Evolutionary conservation across 1,140 invertebrate genomes (phyloP).

Genomic region (Aphelinus certus): DNA sequence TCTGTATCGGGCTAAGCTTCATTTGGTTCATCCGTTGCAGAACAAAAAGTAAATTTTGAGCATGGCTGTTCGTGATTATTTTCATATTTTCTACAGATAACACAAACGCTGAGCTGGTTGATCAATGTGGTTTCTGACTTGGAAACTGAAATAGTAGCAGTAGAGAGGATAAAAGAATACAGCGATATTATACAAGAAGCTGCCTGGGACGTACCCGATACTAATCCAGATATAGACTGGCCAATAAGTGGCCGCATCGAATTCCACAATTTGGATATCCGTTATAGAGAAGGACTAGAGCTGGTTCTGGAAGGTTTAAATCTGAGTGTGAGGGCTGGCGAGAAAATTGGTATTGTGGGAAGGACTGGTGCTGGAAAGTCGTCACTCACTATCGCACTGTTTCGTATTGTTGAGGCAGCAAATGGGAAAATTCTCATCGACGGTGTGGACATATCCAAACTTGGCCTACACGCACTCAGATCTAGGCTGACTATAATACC

Average conservation of each 20-base stretch:
- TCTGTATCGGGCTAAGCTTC: too few relatives aligned
- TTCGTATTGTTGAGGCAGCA: conserved; percentile 89
- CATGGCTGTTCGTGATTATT: too few relatives aligned
- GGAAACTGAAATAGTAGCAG: conserved; percentile 98
- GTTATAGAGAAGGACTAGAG: conserved; percentile 84
- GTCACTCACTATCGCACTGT: conserved; percentile 82
- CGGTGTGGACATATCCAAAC: conserved; percentile 82
- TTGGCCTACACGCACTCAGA: conserved; percentile 90
- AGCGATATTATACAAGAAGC: conserved; percentile 82
- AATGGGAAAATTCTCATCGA: conserved; percentile 91
- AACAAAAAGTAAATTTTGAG: too few relatives aligned
- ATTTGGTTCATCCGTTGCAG: too few relatives aligned
- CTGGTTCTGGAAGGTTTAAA: conserved; percentile 79
- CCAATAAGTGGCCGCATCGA: conserved; percentile 77
- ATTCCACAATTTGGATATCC: conserved; percentile 80
- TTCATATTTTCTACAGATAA: conserved; percentile 70
- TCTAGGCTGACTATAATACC: conserved; percentile 90
- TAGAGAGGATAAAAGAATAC: conserved; percentile 97
- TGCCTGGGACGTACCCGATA: conserved; percentile 74
- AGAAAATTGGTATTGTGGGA: conserved; percentile 86
- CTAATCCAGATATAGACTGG: conserved; percentile 73
- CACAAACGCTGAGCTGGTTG: conserved; percentile 94
- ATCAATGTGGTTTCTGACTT: conserved; percentile 96
- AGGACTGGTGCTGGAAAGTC: conserved; percentile 88
- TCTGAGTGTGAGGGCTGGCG: conserved; percentile 76